Conservation (phyloP, 2,888 invertebrate genomes). For the Zaprionus obscuricornis region DNA sequence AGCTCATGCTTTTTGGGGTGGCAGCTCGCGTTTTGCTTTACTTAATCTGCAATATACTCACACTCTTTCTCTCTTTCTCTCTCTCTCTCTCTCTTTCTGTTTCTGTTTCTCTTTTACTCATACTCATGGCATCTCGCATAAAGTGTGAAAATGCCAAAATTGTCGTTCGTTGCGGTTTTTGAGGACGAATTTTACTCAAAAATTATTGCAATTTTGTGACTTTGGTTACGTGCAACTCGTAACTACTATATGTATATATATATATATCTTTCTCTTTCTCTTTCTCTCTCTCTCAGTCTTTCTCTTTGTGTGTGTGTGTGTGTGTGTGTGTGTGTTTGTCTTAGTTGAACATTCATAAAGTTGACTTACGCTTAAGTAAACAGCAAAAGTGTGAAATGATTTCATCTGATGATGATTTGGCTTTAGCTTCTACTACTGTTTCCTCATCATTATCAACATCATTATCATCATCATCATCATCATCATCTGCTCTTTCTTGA, state of each 20-base stretch:
- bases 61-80: background rate
- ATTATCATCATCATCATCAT: too few relatives aligned
- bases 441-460: too few relatives aligned
- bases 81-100: background rate
- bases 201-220: constrained; percentile 74
- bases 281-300: constrained; percentile 4
- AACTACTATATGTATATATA: constrained; percentile 1
- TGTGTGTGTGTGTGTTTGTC: constrained; percentile 45
- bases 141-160: constrained; percentile 72
- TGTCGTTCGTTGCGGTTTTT: constrained; percentile 68
- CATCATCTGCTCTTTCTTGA: constrained; percentile 15
- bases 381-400: constrained; percentile 73
- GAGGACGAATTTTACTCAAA: constrained; percentile 54
- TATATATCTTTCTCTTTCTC: background rate
- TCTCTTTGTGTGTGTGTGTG: constrained; percentile 23
- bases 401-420: constrained; percentile 72
- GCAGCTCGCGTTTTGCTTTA: too few relatives aligned
- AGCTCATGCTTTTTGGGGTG: background rate
- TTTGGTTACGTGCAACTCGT: constrained; percentile 60
- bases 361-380: constrained; percentile 74
- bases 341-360: constrained; percentile 66
- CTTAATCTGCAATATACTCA: constrained; percentile 19
- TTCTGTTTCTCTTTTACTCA: background rate
- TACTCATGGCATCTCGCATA: constrained; percentile 42
- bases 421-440: constrained; percentile 17